Evolutionary conservation across 2,113 vertebrate genomes (phyloP), one percentile per base, ranked within the genome.

Genomic region (Regulus satrapa): DNA sequence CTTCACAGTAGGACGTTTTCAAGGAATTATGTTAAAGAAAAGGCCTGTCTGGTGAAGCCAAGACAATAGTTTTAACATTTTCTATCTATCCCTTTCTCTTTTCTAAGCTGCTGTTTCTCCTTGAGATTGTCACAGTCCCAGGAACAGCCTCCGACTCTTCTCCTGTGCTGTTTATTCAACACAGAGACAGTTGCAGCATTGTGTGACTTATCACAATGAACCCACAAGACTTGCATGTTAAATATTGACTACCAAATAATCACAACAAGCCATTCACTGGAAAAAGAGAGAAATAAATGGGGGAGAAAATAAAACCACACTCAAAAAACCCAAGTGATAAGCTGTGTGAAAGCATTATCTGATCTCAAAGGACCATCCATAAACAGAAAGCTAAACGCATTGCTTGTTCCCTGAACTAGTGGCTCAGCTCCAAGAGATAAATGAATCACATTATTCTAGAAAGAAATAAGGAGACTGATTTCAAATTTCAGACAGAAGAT

Each of bases 221-320:
- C 54, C 58, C 90, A 82, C 95, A 96, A 92, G 94, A 89, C 90
- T 85, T 77, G 94, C 92, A 95, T 95, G 75, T 67, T 88, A 93
- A 95, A 96, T 95, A 93, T 93, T 93, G 88, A 88, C 79, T 69
- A 41, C 41, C 59, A 94, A 92, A 92, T 88, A 89, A 93, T 79
- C 81, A 93, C 75, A 93, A 93, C 90, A 96, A 88, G 75, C 26
- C 63, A 88, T 92, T 95, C 78, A 87, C 41, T 34, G 62, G 34
- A 20, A 93, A 89, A 92, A 56, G 31, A 64, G 48, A 1, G 3
- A 89, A 93, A 88, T 19, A 82, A 89, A 52, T 78, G 54, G 36
- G 5, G 15, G 58, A 45, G 67, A 67, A 25, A 3, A 6, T 3
- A 5, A 75, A 48, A 26, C 40, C 34, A 40, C 26, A 58, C 52